Evolutionary conservation across 1,140 invertebrate genomes (phyloP).

Genomic region (Marisa cornuarietis): DNA sequence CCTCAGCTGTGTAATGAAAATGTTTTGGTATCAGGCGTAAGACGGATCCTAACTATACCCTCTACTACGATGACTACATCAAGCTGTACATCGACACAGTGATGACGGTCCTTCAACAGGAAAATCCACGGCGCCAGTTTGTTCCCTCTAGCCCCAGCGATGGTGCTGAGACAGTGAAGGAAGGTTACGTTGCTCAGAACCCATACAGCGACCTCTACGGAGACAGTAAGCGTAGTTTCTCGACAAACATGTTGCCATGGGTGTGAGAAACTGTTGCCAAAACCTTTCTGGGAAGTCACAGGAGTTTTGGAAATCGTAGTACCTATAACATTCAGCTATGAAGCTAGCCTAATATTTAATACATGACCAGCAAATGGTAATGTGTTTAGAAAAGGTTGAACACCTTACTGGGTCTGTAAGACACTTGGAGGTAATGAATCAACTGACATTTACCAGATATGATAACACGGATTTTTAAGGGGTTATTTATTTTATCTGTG

Average conservation of each 20-base stretch:
- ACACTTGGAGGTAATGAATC: no score
- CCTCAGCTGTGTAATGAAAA: conserved; percentile 64
- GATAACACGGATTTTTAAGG: no score
- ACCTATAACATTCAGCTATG: no score
- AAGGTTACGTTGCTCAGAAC: conserved; percentile 80
- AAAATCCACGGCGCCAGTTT: conserved; percentile 76
- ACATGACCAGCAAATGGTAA: no score
- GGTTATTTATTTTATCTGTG: no score
- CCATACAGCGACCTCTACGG: conserved; percentile 85
- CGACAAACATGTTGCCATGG: neutral
- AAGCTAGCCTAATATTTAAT: no score
- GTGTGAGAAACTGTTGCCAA: no score
- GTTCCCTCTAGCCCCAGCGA: conserved; percentile 93
- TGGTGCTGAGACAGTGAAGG: conserved; percentile 76
- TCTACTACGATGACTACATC: conserved; percentile 80
- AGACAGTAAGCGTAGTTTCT: conserved; percentile 75
- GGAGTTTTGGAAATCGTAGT: no score
- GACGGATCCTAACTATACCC: conserved; percentile 36
- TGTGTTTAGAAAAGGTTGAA: no score
- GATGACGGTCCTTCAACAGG: conserved; percentile 67
- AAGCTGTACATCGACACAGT: conserved; percentile 87
- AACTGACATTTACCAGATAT: no score
- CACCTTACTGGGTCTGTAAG: no score
- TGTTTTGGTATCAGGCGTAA: conserved; percentile 70
- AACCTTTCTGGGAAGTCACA: no score